Conservation (phyloP, 2,113 vertebrate genomes). For the Glareola pratincola region DNA sequence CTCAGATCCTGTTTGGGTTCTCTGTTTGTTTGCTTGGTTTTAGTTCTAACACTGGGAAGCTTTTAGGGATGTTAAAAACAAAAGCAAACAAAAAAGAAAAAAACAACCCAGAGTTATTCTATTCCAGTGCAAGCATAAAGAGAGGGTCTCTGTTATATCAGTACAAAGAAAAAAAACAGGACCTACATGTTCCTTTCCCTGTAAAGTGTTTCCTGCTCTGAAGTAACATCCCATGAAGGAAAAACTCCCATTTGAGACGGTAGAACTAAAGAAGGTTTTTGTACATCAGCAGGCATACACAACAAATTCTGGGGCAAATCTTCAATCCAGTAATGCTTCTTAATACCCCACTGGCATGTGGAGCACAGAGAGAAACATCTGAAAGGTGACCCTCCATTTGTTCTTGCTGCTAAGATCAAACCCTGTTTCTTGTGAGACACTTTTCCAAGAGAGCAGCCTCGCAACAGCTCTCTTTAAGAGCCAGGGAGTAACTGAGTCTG, state of each 20-base stretch:
- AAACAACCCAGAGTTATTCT: background rate
- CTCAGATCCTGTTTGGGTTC: background rate
- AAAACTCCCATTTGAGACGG: background rate
- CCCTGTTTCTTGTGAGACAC: background rate
- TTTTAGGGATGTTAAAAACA: conserved; percentile 2
- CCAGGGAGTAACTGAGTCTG: background rate
- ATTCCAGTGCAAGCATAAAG: background rate
- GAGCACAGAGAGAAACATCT: background rate
- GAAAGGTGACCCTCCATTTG: background rate
- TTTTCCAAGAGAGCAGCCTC: background rate
- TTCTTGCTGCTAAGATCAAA: background rate
- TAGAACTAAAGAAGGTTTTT: background rate
- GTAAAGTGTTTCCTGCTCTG: background rate
- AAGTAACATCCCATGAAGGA: background rate
- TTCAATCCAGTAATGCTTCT: background rate
- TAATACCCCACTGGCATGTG: background rate
- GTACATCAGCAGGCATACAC: background rate
- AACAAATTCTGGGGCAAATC: background rate
- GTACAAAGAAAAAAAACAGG: background rate
- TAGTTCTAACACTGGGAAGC: background rate
- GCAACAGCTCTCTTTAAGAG: background rate
- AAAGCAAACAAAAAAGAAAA: background rate
- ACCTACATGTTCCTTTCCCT: background rate
- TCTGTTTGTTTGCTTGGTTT: conserved; percentile 14
- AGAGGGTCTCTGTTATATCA: background rate